Base-by-base conservation (phyloP, 1,140 invertebrate species). In the Drosophila kohkoa region DNA sequence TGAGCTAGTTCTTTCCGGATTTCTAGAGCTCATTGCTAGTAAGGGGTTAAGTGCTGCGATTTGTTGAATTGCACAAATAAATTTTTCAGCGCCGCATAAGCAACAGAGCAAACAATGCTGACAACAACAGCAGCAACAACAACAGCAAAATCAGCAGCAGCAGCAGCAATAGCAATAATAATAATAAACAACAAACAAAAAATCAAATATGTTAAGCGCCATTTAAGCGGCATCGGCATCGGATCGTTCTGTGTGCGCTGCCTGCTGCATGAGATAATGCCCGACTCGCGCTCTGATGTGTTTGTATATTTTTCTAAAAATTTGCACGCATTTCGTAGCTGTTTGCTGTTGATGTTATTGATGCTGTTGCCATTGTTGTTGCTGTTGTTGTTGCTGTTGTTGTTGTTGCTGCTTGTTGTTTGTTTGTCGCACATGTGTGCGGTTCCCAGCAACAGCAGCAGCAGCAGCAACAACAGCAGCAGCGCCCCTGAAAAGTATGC, bases 291-390 rank as follows among this genome's bases (percentile, higher is more conserved):
- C 16, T 72, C 59, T 75, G 73, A 75, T 77, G 54, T 74, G 83
- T 83, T 81, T 88, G 85, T 89, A 72, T 88, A 89, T 88, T 88
- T 88, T 88, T 88, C 85, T 88, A 88, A 88, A 88, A 88, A 88
- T 89, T 89, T 89, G 82, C 85, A 88, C 83, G 85, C 83, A 88
- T 80, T 83, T 81, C 82, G 82, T 82, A 79, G 79, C 65, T 78
- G 79, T 38, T 75, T 63, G 30, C 57, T 65, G 13, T 63, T 58
- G 35, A 38, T 13, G 41, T 55, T 65, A 43, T 43, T 63, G 45
- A 25, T 63, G 30, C 57, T 65, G 13, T 63, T 58, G 35, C 7
- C 10, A 32, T 55, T 65, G n/a, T n/a, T n/a, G n/a, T n/a, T n/a
- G n/a, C n/a, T n/a, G 48, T 43, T 63, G 45, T 20, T 78, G 74